Conservation (phyloP, 1,140 invertebrate genomes). For the Adelges cooleyi region DNA sequence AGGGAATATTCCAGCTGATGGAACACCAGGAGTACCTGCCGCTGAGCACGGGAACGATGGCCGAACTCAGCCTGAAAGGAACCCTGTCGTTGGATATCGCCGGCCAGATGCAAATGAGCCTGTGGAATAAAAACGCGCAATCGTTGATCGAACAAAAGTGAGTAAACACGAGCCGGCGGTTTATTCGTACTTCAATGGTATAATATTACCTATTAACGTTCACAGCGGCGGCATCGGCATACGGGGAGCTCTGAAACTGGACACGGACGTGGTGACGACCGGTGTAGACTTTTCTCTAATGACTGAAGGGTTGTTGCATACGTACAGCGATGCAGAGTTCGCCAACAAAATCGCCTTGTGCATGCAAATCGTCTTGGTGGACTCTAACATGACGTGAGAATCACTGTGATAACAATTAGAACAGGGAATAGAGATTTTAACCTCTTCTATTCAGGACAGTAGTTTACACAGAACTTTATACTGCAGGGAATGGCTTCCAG, state of each 20-base stretch:
- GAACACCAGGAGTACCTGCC: slow-evolving; percentile 58
- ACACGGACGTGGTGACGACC: slow-evolving; percentile 54
- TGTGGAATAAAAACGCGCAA: slow-evolving; percentile 79
- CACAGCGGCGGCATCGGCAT: slow-evolving; percentile 58
- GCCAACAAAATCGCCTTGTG: slow-evolving; percentile 63
- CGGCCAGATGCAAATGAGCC: slow-evolving; percentile 68
- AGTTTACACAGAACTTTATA: too few species aligned
- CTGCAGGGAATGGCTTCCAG: too few species aligned
- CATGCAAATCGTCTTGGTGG: slow-evolving; percentile 63
- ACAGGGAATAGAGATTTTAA: too few species aligned
- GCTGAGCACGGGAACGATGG: slow-evolving; percentile 60
- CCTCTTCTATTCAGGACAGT: too few species aligned
- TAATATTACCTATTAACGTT: too few species aligned
- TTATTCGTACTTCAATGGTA: too few species aligned
- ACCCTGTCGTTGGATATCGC: slow-evolving; percentile 70
- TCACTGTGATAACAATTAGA: too few species aligned
- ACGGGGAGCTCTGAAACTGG: slow-evolving; percentile 51
- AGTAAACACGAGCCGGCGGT: too few species aligned
- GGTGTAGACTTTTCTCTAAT: slow-evolving; percentile 59
- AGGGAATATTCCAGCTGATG: slow-evolving; percentile 60
- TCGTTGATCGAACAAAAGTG: slow-evolving; percentile 65
- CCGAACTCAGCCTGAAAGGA: slow-evolving; percentile 56
- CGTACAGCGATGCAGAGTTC: slow-evolving; percentile 65
- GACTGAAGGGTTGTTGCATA: not conserved
- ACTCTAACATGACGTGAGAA: slow-evolving; percentile 50